Base-by-base conservation (phyloP, 2,888 invertebrate genomes). In the Octodonta nipae region DNA sequence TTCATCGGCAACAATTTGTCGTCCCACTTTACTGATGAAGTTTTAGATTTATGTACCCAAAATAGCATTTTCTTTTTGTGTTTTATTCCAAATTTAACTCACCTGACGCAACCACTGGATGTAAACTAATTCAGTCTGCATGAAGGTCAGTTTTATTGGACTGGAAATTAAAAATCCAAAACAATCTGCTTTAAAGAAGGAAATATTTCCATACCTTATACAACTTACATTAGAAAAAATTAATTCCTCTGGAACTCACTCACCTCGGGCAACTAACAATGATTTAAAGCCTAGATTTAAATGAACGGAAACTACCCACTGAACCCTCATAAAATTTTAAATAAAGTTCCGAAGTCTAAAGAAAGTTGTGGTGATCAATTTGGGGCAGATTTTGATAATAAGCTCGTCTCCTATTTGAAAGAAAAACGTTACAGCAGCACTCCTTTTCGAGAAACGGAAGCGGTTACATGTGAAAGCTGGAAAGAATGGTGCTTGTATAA, bases 371-470 rank as follows among this genome's bases (percentile, higher is more conserved):
- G 33, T 32, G 25, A 26, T 30, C 28, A 33, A 34, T 30, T 30
- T 34, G 32, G 17, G 29, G 29, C 24, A n/a, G n/a, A n/a, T n/a
- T n/a, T n/a, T n/a, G n/a, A n/a, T 17, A 35, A 32, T 33, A 33
- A 30, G 31, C 34, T 38, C 30, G 35, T 39, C 14, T 36, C n/a
- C 36, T 38, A 32, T 40, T 28, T 35, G 28, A 36, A 36, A 27
- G 28, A 39, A 37, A 39, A 37, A 35, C 32, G 35, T 30, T 41
- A 36, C 29, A 36, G 34, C 15, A 37, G 32, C 34, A 32, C 30
- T 16, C 32, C 38, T 30, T 20, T 33, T 32, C 34, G 33, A 26
- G 14, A 32, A 15, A 11, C 34, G 37, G 25, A 34, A 30, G 11
- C 25, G 26, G 32, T 35, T 35, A 30, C 35, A 29, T 28, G 8